Conservation (phyloP, 2,113 vertebrate genomes). For the Carassius gibelio region DNA sequence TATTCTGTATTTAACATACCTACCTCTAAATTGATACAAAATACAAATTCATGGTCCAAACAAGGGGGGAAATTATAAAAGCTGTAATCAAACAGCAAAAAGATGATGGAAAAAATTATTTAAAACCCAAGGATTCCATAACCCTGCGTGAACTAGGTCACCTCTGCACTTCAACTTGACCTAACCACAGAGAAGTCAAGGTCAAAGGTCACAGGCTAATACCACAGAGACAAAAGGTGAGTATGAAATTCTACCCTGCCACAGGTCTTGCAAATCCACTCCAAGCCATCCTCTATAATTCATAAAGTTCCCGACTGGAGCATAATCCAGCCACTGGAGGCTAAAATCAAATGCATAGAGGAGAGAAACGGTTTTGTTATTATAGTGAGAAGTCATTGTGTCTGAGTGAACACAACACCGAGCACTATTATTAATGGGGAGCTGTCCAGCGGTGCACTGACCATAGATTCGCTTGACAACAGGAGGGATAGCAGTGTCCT, state of each 20-base stretch:
- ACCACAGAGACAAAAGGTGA: not conserved
- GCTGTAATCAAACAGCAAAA: not conserved
- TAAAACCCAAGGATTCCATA: not conserved
- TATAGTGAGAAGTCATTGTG: constrained; percentile 24
- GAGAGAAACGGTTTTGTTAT: not conserved
- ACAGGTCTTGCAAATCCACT: constrained; percentile 15
- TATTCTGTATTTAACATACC: too few species aligned
- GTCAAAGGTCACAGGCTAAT: not conserved
- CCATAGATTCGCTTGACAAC: constrained; percentile 29
- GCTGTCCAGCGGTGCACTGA: constrained; percentile 17
- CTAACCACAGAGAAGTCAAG: not conserved
- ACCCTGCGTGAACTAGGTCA: not conserved
- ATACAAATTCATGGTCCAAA: not conserved
- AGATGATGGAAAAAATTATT: not conserved
- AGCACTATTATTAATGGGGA: constrained; percentile 41
- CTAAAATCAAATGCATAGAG: constrained; percentile 18
- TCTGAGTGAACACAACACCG: not conserved
- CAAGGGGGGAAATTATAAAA: not conserved
- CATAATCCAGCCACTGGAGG: constrained; percentile 7
- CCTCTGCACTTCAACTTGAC: not conserved
- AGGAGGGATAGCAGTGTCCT: constrained; percentile 25
- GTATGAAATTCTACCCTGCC: not conserved
- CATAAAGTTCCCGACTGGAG: constrained; percentile 3
- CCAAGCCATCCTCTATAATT: constrained; percentile 33
- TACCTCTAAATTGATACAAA: not conserved